Conservation (phyloP, 2,113 vertebrate species). For the Kryptolebias marmoratus region DNA sequence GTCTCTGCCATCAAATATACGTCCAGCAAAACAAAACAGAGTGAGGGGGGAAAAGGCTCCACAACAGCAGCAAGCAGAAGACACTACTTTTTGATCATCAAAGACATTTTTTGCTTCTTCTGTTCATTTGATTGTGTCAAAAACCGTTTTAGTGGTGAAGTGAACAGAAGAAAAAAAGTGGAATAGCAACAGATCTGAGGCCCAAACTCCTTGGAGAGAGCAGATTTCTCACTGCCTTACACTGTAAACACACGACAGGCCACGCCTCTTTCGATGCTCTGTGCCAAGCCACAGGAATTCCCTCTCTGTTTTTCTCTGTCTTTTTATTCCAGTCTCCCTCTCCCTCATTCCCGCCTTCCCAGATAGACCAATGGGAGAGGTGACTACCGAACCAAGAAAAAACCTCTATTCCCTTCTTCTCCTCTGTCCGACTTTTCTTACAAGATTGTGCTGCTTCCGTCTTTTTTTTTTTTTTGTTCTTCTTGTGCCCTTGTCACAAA, state of each 20-base stretch:
- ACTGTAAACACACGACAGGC: slow-evolving; percentile 74
- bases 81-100: slow-evolving; percentile 11
- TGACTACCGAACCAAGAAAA: slow-evolving; percentile 58
- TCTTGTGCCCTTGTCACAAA: slow-evolving; percentile 27
- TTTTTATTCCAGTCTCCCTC: slow-evolving; percentile 72
- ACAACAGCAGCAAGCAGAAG: neutral
- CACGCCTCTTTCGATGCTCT: slow-evolving; percentile 72
- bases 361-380: slow-evolving; percentile 66
- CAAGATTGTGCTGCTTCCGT: slow-evolving; percentile 13
- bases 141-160: slow-evolving; percentile 22
- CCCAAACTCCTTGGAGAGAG: slow-evolving; percentile 64
- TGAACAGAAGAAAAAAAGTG: slow-evolving; percentile 47
- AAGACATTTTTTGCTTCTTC: slow-evolving; percentile 29
- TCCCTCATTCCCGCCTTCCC: slow-evolving; percentile 76
- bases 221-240: slow-evolving; percentile 73
- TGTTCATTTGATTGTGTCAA: slow-evolving; percentile 48
- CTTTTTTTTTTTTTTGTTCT: slow-evolving; percentile 14
- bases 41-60: neutral
- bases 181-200: slow-evolving; percentile 56
- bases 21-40: neutral
- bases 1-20: slow-evolving; percentile 50
- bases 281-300: slow-evolving; percentile 84
- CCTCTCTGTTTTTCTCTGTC: slow-evolving; percentile 67
- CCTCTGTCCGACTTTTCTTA: slow-evolving; percentile 59
- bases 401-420: slow-evolving; percentile 47